Percentiles rank a stretch among this genome's conserved stretches.
These are phyloP conservation scores for Oryzias melastigma DNA, from an alignment of 2,113 vertebrate genomes.

Conservation along the genomic window DNA sequence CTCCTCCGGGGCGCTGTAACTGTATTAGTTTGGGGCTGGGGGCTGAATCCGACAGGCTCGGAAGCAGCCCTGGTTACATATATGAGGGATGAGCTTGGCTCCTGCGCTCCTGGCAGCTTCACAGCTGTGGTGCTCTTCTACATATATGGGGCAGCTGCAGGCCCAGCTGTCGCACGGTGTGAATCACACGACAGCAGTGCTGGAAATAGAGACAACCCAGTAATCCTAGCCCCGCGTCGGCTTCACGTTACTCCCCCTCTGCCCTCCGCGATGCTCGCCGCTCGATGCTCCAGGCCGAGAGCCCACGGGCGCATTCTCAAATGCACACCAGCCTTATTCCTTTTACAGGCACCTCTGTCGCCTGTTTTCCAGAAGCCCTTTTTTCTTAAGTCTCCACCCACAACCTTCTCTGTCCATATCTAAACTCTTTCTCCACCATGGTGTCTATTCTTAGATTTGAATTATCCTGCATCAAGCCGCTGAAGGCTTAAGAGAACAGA, in stretches of 20 bases:
- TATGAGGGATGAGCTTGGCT: constrained; percentile 81
- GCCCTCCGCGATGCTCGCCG: constrained; percentile 53
- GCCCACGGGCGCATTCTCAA: constrained; percentile 40
- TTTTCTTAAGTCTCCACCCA: constrained; percentile 5
- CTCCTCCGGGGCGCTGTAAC: constrained; percentile 69
- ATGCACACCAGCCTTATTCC: constrained; percentile 59
- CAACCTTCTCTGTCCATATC: constrained; percentile 52
- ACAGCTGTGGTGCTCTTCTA: constrained; percentile 88
- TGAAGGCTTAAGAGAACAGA: constrained; percentile 61
- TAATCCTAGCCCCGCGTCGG: constrained; percentile 88
- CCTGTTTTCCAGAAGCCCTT: constrained; percentile 53
- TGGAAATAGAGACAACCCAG: constrained; percentile 90
- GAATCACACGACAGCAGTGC: constrained; percentile 87
- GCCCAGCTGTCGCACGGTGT: constrained; percentile 91
- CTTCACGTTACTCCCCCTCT: constrained; percentile 82
- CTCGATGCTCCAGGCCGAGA: constrained; percentile 52
- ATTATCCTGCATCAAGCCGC: constrained; percentile 45
- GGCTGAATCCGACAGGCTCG: constrained; percentile 39
- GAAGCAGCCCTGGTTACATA: constrained; percentile 72
- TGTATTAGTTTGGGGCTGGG: constrained; percentile 67
- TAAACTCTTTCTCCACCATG: constrained; percentile 60
- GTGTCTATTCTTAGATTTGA: constrained; percentile 60
- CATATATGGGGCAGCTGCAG: constrained; percentile 91
- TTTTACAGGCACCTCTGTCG: constrained; percentile 65
- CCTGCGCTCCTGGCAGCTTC: constrained; percentile 83